Evolutionary conservation across 2,113 vertebrate genomes (phyloP), one percentile per base, ranked within the genome.

Genomic region (Centropus bengalensis): DNA sequence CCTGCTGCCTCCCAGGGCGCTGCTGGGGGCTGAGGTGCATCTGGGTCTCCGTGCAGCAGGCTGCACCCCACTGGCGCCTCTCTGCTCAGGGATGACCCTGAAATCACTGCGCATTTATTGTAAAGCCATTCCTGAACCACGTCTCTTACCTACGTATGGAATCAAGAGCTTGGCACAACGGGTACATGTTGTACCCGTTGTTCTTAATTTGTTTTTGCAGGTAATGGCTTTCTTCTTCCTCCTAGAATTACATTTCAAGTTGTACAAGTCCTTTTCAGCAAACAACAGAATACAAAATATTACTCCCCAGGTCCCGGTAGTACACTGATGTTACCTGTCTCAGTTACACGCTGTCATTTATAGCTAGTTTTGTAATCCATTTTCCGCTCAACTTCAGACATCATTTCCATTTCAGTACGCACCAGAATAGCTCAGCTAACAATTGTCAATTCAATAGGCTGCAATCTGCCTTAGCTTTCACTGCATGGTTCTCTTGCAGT

Each of bases 101-200:
- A 79, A 85, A 82, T 33, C 63, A 68, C 52, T 5, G 32, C 20
- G 6, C 12, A 8, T 30, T 32, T 86, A 66, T 59, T 55, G 16
- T 47, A 44, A 58, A 86, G 49, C 26, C 56, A 47, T n/a, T 66
- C 26, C 76, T 22, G 45, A 91, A 45, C 27, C 36, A 56, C 9
- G 12, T 36, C 23, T 54, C 94, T 33, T 91, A 99, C 99, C 98
- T 98, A 95, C 98, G 98, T 96, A 98, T 97, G 28, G 98, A 98
- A 82, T 98, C 97, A 24, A 99, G 98, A 52, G 98, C 98, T 80
- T 97, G 98, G 90, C 98, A 98, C 38, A 99, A 91, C 97, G 99
- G 98, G 96, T 98, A 99, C 98, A 98, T 98, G 71, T 98, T 99
- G 96, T 98, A 99, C 98, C 98, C 98, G 71, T 98, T 99, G 91